Evolutionary conservation across 2,888 invertebrate genomes (phyloP).

Genomic region (Brachylomia viminalis): DNA sequence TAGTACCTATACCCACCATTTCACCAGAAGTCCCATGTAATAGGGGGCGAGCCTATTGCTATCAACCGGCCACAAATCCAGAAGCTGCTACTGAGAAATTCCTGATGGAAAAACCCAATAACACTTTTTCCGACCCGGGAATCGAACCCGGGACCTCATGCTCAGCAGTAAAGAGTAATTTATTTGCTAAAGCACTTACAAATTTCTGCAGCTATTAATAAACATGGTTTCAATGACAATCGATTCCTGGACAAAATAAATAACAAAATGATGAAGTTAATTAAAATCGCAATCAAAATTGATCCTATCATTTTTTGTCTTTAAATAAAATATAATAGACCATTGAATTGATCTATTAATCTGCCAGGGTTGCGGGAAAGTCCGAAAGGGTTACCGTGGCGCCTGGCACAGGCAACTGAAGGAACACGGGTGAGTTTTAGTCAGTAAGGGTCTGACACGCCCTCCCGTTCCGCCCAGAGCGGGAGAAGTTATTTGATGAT

Average conservation of each 20-base stretch:
- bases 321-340: conserved; percentile 3
- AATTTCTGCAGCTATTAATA: background rate
- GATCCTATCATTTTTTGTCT: conserved; percentile 13
- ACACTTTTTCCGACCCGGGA: background rate
- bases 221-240: background rate
- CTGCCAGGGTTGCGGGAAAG: too few species aligned
- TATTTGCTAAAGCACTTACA: background rate
- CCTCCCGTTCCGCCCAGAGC: too few species aligned
- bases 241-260: background rate
- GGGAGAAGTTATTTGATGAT: too few species aligned
- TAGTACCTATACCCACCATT: background rate
- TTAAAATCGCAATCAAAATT: conserved; percentile 5
- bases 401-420: too few species aligned
- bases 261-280: background rate
- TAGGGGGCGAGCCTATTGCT: background rate
- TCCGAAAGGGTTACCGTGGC: too few species aligned
- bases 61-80: background rate
- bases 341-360: background rate
- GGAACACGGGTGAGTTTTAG: too few species aligned
- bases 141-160: background rate
- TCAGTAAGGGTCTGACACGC: too few species aligned
- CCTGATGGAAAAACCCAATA: background rate
- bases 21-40: background rate
- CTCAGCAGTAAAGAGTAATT: background rate
- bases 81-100: background rate